Percentiles rank a stretch among this genome's conserved stretches.
These are phyloP conservation scores for Lophotis ruficrista DNA, from an alignment of 2,113 vertebrate species.

Conservation along the genomic window DNA sequence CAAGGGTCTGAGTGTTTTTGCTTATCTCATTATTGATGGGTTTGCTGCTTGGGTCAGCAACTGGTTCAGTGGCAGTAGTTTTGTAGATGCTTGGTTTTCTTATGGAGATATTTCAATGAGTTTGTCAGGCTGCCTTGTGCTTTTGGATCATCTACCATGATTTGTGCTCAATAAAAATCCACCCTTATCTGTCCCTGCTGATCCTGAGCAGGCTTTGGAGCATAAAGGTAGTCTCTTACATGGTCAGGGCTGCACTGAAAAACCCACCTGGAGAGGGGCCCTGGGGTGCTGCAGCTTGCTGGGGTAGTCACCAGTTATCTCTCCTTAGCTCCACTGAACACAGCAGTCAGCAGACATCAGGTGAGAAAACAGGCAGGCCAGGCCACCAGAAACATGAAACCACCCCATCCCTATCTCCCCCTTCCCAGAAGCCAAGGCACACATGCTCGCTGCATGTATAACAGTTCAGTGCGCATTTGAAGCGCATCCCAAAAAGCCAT, in stretches of 20 bases:
- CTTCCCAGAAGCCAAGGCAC: not conserved
- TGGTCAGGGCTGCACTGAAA: not conserved
- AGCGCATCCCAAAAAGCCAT: not conserved
- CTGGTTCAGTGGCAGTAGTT: not conserved
- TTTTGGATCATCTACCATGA: not conserved
- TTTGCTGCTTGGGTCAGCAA: not conserved
- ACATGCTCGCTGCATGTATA: not conserved
- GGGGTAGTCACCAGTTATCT: not conserved
- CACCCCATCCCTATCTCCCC: not conserved
- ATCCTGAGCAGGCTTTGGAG: not conserved
- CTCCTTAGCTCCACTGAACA: not conserved
- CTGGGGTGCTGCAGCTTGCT: not conserved
- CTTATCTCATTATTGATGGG: not conserved
- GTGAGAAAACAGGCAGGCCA: not conserved
- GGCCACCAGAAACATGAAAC: not conserved
- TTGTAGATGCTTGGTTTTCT: not conserved
- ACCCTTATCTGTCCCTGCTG: not conserved
- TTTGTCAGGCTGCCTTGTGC: not conserved
- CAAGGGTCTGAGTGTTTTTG: not conserved
- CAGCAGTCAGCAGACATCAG: rapidly evolving
- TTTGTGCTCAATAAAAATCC: not conserved
- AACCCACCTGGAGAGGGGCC: not conserved
- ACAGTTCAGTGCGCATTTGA: not conserved
- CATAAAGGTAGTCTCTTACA: not conserved
- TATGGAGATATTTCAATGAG: not conserved